phyloP scores from a whole-genome alignment of 1,140 invertebrate species.

The Tyrophagus putrescentiae region DNA sequence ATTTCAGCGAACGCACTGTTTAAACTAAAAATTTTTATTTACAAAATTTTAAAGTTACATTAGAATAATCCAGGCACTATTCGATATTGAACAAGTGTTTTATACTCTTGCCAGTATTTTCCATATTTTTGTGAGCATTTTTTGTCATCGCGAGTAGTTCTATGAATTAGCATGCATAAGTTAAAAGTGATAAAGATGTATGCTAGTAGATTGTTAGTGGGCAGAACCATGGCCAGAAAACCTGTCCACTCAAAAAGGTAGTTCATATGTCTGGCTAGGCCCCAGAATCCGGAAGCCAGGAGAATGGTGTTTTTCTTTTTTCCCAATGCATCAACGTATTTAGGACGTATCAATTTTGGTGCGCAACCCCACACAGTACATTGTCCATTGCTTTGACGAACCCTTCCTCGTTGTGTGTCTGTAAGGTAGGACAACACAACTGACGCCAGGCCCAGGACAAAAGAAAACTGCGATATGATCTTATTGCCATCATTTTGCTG shows the following conservation, averaged over 20 bases:
- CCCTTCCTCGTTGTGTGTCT: slow-evolving; percentile 34
- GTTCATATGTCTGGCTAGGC: slow-evolving; percentile 44
- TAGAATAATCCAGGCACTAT: slow-evolving; percentile 26
- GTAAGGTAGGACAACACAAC: slow-evolving; percentile 40
- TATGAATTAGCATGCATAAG: slow-evolving; percentile 39
- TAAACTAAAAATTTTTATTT: too few species aligned
- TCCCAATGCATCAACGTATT: slow-evolving; percentile 28
- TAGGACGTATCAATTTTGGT: slow-evolving; percentile 31
- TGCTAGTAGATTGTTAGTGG: slow-evolving; percentile 36
- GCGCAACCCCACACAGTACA: slow-evolving; percentile 35
- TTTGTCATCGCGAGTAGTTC: slow-evolving; percentile 41
- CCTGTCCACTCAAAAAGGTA: slow-evolving; percentile 43
- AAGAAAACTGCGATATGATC: not conserved
- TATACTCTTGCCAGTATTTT: slow-evolving; percentile 42
- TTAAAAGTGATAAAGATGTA: slow-evolving; percentile 43
- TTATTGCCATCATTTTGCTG: slow-evolving; percentile 4
- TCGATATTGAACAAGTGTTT: slow-evolving; percentile 33
- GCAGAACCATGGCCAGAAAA: slow-evolving; percentile 39
- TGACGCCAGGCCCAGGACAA: slow-evolving; percentile 8
- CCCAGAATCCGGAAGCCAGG: slow-evolving; percentile 45
- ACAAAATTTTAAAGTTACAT: too few species aligned
- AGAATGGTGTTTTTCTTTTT: slow-evolving; percentile 33
- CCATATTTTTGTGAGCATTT: slow-evolving; percentile 46
- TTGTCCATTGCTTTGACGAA: slow-evolving; percentile 31
- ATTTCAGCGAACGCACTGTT: too few species aligned